These are phyloP conservation scores for Theocolax elegans DNA, from an alignment of 1,140 invertebrate genomes.

Conservation along the genomic window DNA sequence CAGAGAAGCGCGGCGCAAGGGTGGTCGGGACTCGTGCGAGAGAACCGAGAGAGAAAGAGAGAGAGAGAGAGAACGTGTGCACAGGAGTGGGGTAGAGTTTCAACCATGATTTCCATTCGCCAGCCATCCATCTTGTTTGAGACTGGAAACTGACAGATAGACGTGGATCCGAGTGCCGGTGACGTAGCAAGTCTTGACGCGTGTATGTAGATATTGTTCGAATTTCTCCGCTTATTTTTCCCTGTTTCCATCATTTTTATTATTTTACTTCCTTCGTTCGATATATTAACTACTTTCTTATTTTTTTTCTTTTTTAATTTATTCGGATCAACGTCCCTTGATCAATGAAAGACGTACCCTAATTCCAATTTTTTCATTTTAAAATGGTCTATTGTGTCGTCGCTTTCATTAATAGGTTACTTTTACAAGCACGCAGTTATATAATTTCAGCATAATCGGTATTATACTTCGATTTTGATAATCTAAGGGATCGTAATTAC, in stretches of 20 bases:
- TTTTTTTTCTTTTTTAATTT: not conserved
- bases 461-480: too few species aligned
- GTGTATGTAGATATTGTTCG: conserved; percentile 42
- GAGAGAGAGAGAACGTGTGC: conserved; percentile 42
- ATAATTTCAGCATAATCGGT: too few species aligned
- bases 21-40: conserved; percentile 20
- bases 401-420: too few species aligned
- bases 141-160: conserved; percentile 70
- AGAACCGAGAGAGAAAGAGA: conserved; percentile 3
- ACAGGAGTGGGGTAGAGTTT: conserved; percentile 42
- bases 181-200: conserved; percentile 64
- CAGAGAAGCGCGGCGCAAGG: conserved; percentile 17
- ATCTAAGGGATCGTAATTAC: too few species aligned
- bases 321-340: too few species aligned
- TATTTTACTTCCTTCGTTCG: conserved; percentile 1
- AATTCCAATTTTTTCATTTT: too few species aligned
- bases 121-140: conserved; percentile 70
- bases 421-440: too few species aligned
- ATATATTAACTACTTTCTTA: not conserved
- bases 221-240: conserved; percentile 40
- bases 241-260: conserved; percentile 4
- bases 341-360: too few species aligned
- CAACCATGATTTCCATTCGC: conserved; percentile 63
- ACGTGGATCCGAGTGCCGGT: conserved; percentile 67
- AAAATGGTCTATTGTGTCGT: too few species aligned